Percentiles rank a stretch among this genome's conserved stretches.
phyloP scores from a whole-genome alignment of 2,797 vertebrate species.

The Sebastolobus alascanus region DNA sequence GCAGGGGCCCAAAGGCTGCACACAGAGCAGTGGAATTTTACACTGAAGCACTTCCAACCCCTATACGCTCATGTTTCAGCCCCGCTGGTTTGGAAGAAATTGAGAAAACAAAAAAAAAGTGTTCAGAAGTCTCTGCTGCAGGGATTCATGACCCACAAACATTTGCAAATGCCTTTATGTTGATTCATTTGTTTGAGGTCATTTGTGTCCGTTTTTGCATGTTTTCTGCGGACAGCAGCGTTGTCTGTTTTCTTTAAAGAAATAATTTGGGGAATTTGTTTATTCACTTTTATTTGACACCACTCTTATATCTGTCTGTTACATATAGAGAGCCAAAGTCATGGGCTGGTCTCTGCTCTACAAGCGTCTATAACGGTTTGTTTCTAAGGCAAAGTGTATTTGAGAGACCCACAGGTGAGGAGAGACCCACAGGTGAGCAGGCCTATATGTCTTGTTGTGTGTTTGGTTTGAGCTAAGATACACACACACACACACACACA shows the following conservation, averaged over 20 bases:
- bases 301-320: conserved; percentile 4
- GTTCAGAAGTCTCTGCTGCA: not conserved
- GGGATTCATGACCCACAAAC: not conserved
- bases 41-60: conserved; percentile 40
- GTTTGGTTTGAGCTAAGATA: not conserved
- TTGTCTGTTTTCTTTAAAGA: not conserved
- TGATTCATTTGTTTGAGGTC: not conserved
- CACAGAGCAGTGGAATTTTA: conserved; percentile 65
- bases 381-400: not conserved
- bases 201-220: not conserved
- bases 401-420: no score
- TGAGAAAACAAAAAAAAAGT: conserved; percentile 14
- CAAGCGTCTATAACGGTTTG: not conserved
- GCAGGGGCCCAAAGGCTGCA: conserved; percentile 56
- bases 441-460: not conserved
- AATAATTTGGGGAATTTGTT: not conserved
- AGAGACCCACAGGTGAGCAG: no score
- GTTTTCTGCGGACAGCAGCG: not conserved
- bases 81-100: conserved; percentile 9
- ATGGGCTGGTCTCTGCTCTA: not conserved
- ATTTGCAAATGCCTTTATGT: not conserved
- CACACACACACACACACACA: not conserved
- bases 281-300: not conserved
- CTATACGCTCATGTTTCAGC: conserved; percentile 34
- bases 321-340: not conserved